Percentiles rank a stretch among this genome's conserved stretches.
Evolutionary conservation across 2,113 vertebrate genomes (phyloP).

Genomic region (Gymnarchus niloticus): DNA sequence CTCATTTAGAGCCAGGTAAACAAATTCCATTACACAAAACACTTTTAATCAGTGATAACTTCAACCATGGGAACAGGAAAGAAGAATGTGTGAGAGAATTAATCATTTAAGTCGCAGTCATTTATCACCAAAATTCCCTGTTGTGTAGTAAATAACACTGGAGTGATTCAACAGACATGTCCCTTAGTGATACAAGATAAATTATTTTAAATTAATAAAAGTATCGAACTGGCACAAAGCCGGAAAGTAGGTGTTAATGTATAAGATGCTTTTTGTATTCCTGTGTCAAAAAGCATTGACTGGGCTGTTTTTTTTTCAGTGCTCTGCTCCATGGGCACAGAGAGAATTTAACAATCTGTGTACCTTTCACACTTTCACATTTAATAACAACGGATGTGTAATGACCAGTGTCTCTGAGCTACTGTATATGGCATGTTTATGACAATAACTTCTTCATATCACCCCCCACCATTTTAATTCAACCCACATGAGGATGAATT

Average conservation of each 20-base stretch:
- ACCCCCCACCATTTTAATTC: not conserved
- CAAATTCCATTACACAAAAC: not conserved
- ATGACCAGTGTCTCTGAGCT: not conserved
- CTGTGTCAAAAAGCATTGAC: not conserved
- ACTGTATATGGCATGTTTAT: not conserved
- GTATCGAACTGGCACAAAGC: not conserved
- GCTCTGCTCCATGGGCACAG: not conserved
- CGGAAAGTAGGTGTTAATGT: not conserved
- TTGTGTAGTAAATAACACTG: conserved; percentile 1
- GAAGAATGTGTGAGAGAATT: not conserved
- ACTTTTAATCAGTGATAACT: not conserved
- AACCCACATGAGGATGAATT: not conserved
- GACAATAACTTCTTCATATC: not conserved
- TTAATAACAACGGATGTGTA: not conserved
- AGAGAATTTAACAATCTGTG: not conserved
- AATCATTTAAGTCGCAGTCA: conserved; percentile 18
- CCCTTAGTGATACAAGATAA: not conserved
- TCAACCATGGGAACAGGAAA: not conserved
- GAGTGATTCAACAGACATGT: conserved; percentile 6
- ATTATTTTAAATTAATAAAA: conserved; percentile 14
- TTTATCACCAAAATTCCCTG: conserved; percentile 6
- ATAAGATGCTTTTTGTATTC: not conserved
- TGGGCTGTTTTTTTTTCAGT: not conserved
- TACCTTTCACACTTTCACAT: not conserved
- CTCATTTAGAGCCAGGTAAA: not conserved